These are phyloP conservation scores for Amiota mariae DNA, from an alignment of 2,888 invertebrate species.

Conservation along the genomic window DNA sequence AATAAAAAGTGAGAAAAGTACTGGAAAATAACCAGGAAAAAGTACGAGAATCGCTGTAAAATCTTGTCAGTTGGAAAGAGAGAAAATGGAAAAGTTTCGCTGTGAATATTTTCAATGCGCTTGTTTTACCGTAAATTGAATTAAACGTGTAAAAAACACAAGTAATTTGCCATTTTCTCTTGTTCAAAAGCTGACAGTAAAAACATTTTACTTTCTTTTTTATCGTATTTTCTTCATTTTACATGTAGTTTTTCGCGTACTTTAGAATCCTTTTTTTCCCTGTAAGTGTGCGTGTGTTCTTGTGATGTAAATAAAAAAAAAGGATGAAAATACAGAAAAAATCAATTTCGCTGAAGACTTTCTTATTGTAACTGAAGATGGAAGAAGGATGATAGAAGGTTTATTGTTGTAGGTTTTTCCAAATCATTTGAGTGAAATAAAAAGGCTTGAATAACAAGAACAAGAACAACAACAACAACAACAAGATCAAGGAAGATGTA, in stretches of 20 bases:
- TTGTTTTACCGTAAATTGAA: conserved; percentile 60
- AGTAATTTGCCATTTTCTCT: conserved; percentile 3
- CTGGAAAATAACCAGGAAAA: neutral
- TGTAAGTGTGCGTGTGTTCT: neutral
- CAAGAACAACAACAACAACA: neutral
- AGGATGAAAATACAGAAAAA: neutral
- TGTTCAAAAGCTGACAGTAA: neutral
- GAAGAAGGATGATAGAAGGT: too few relatives aligned
- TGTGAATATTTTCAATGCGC: conserved; percentile 27
- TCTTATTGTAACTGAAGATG: conserved; percentile 18
- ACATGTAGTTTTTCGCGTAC: conserved; percentile 37
- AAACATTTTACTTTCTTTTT: conserved; percentile 27
- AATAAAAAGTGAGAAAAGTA: neutral
- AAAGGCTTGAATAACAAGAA: conserved; percentile 25
- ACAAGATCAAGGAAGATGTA: too few relatives aligned
- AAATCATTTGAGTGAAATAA: conserved; percentile 53
- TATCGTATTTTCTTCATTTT: neutral
- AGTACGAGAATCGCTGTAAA: neutral
- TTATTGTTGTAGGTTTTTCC: conserved; percentile 39
- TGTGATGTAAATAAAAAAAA: neutral
- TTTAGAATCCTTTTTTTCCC: conserved; percentile 48
- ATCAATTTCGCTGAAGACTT: neutral
- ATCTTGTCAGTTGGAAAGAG: neutral
- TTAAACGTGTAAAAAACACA: conserved; percentile 55
- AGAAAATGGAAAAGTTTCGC: neutral